phyloP scores from a whole-genome alignment of 2,113 vertebrate genomes.

The Scophthalmus maximus region DNA sequence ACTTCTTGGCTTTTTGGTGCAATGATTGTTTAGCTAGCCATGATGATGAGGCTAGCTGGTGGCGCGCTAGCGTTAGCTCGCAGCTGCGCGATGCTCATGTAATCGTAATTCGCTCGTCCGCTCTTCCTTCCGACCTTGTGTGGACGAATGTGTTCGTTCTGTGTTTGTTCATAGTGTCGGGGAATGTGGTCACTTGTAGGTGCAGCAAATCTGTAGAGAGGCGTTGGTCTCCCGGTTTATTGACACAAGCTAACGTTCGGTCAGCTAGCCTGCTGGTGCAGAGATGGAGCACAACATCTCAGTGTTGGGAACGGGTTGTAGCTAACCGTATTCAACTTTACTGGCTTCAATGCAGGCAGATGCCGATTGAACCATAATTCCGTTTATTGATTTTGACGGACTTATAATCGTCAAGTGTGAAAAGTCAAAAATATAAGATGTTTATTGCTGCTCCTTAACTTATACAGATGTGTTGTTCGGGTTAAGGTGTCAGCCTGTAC shows the following conservation, averaged over 20 bases:
- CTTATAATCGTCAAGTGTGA: too few species aligned
- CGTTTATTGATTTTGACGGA: not conserved
- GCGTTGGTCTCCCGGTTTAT: conserved; percentile 60
- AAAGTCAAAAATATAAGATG: not conserved
- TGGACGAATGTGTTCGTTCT: rapidly evolving
- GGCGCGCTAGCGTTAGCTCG: conserved; percentile 27
- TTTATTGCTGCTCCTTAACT: not conserved
- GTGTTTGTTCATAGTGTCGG: not conserved
- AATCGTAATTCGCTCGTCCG: not conserved
- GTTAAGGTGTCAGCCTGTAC: not conserved
- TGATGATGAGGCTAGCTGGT: conserved; percentile 48
- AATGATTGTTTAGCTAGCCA: conserved; percentile 81
- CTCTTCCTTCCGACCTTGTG: not conserved
- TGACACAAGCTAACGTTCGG: conserved; percentile 56
- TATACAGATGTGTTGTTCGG: not conserved
- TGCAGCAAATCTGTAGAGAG: not conserved
- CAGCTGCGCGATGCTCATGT: not conserved
- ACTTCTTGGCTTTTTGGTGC: conserved; percentile 67
- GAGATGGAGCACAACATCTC: conserved; percentile 7
- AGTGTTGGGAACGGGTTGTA: not conserved
- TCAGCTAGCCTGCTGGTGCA: conserved; percentile 40
- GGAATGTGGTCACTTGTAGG: not conserved
- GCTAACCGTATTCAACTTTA: too few species aligned
- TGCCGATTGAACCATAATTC: too few species aligned
- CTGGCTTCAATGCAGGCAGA: too few species aligned